Evolutionary conservation across 2,113 vertebrate genomes (phyloP).

Genomic region (Calyptomena viridis): DNA sequence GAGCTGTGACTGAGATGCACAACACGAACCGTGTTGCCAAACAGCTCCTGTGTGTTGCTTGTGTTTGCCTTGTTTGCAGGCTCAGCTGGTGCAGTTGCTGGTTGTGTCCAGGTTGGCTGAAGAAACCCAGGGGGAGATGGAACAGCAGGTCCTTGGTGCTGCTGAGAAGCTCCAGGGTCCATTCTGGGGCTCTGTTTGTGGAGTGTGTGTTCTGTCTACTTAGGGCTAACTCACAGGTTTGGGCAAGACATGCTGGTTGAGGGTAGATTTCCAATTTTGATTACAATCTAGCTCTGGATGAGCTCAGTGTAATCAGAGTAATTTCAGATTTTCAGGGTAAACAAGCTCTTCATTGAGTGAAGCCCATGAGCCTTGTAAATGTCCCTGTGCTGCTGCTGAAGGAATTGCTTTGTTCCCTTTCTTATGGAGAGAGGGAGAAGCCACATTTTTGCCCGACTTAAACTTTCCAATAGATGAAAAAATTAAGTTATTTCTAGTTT

Average conservation of each 20-base stretch:
- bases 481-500: not conserved
- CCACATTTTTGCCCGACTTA: not conserved
- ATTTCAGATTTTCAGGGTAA: conserved; percentile 27
- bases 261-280: conserved; percentile 37
- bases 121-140: not conserved
- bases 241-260: not conserved
- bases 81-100: not conserved
- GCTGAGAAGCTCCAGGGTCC: not conserved
- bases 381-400: not conserved
- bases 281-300: not conserved
- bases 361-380: not conserved
- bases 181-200: not conserved
- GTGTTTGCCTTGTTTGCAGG: not conserved
- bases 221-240: not conserved
- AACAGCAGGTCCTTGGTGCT: not conserved
- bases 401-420: not conserved
- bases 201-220: conserved; percentile 15
- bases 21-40: accelerated
- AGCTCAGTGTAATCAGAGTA: conserved; percentile 37
- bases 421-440: accelerated
- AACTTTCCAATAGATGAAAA: not conserved
- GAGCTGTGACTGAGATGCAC: accelerated
- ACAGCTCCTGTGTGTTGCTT: not conserved
- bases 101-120: not conserved
- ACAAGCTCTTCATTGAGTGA: not conserved